A percentile compares a stretch with the other conserved stretches of the same genome.
Evolutionary conservation across 2,888 invertebrate genomes (phyloP).

Genomic region (Nebria salina): DNA sequence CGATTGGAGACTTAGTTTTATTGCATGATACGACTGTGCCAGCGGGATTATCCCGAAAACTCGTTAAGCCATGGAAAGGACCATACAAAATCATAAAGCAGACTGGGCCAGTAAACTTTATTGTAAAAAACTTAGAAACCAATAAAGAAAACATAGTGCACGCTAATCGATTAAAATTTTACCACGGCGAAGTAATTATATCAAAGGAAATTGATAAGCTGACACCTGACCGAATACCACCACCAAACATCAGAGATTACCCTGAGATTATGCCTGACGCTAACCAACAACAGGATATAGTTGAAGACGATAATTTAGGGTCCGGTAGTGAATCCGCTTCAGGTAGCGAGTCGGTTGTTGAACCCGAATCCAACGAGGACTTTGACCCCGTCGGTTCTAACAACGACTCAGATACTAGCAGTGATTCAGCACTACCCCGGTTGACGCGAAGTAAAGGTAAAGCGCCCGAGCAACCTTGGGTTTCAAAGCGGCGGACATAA

Average conservation of each 20-base stretch:
- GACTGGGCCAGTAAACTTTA: not conserved
- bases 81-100: not conserved
- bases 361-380: not conserved
- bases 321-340: not conserved
- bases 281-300: not conserved
- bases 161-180: not conserved
- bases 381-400: not conserved
- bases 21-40: not conserved
- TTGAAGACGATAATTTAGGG: not conserved
- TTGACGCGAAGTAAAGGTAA: not conserved
- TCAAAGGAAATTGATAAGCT: not conserved
- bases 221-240: not conserved
- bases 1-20: not conserved
- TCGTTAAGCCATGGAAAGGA: not conserved
- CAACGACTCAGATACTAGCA: not conserved
- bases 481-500: not conserved
- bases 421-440: not conserved
- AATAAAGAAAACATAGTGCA: conserved; percentile 13
- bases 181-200: not conserved
- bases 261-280: not conserved
- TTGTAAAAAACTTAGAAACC: not conserved
- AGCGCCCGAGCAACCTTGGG: not conserved
- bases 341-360: not conserved
- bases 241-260: not conserved
- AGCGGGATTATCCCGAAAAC: not conserved